These are phyloP conservation scores for Holocentrus rufus DNA, from an alignment of 2,797 vertebrate species.

Conservation along the genomic window DNA sequence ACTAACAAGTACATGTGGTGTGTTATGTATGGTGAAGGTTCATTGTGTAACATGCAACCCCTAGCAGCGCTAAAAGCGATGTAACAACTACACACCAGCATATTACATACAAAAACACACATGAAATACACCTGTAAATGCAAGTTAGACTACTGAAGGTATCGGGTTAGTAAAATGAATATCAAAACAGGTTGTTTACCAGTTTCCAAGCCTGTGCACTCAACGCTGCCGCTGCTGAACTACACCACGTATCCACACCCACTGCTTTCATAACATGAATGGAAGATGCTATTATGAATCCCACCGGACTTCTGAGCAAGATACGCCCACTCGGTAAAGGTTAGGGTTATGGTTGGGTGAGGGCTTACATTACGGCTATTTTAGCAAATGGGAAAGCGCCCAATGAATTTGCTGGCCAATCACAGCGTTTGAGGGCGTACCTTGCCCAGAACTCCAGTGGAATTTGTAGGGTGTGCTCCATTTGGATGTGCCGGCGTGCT, in stretches of 20 bases:
- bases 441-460: too few relatives aligned
- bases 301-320: too few relatives aligned
- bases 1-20: constrained; percentile 17
- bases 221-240: background rate
- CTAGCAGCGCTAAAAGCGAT: background rate
- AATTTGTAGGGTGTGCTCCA: too few relatives aligned
- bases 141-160: too few relatives aligned
- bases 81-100: background rate
- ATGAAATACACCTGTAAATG: background rate
- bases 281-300: background rate
- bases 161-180: background rate
- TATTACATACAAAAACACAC: background rate
- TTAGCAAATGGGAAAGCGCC: too few relatives aligned
- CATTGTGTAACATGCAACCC: background rate
- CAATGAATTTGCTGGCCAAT: too few relatives aligned
- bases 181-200: constrained; percentile 36
- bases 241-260: background rate
- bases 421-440: too few relatives aligned
- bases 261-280: constrained; percentile 55
- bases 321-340: too few relatives aligned
- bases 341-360: too few relatives aligned
- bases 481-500: too few relatives aligned
- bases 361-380: too few relatives aligned
- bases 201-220: background rate
- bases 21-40: background rate